These are phyloP conservation scores for Polydrusus pterygomalis DNA, from an alignment of 2,888 invertebrate species.

Conservation along the genomic window DNA sequence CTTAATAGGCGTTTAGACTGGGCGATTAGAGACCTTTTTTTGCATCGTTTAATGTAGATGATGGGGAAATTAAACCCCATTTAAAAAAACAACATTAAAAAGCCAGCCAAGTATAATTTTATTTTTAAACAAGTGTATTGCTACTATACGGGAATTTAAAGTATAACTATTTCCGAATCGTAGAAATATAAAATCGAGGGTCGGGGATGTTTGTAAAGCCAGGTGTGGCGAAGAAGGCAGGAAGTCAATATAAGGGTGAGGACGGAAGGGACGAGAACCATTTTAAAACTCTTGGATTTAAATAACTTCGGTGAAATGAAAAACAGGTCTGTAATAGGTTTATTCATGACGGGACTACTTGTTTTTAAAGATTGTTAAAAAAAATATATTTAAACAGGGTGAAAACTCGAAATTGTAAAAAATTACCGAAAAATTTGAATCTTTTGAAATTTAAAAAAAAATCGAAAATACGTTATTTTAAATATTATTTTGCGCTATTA, in stretches of 20 bases:
- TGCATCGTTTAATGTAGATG: no score
- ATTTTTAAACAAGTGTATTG: background rate
- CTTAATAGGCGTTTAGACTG: no score
- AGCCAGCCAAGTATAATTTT: background rate
- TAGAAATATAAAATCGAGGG: conserved; percentile 18
- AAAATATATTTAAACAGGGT: no score
- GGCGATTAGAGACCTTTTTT: no score
- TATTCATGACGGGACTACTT: background rate
- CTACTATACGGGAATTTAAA: background rate
- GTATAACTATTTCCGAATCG: conserved; percentile 1
- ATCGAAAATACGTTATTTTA: no score
- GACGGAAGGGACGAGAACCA: conserved; percentile 14
- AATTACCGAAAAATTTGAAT: no score
- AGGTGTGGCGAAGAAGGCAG: conserved; percentile 23
- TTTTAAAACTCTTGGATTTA: conserved; percentile 23
- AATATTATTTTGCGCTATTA: no score
- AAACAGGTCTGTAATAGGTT: background rate
- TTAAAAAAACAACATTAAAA: background rate
- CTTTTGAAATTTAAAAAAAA: no score
- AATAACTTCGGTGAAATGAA: conserved; percentile 9
- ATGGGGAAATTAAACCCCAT: no score
- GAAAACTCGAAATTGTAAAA: no score
- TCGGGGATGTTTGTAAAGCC: conserved; percentile 15
- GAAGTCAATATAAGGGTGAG: conserved; percentile 23
- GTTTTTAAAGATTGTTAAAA: no score